A percentile compares a stretch with the other conserved stretches of the same genome.
Conservation (phyloP, 2,113 vertebrate species). For the Stegostoma tigrinum region DNA sequence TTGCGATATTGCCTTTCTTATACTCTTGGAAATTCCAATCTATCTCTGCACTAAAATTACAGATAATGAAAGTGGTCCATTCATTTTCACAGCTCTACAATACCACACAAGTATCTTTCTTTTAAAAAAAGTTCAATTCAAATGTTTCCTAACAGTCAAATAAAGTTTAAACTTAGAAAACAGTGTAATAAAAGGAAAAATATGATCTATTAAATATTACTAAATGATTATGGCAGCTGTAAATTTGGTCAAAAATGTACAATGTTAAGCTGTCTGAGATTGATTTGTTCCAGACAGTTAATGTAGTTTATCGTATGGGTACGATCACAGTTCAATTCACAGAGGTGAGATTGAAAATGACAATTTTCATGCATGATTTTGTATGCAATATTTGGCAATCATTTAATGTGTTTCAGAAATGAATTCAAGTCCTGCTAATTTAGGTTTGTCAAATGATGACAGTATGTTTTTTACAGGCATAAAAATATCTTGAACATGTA, state of each 20-base stretch:
- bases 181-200: neutral
- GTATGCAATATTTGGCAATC: neutral
- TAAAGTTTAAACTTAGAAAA: neutral
- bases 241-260: neutral
- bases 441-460: conserved; percentile 10
- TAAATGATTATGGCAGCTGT: neutral
- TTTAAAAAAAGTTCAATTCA: neutral
- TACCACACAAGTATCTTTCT: neutral
- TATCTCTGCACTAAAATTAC: neutral
- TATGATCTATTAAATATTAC: neutral
- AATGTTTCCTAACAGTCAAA: neutral
- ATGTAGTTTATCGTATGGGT: neutral
- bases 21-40: neutral
- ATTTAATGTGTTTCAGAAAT: neutral
- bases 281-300: neutral
- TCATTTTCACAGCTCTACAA: neutral
- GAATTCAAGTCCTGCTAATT: neutral
- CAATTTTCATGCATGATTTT: neutral
- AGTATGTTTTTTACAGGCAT: neutral
- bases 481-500: neutral
- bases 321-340: neutral
- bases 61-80: neutral
- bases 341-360: neutral
- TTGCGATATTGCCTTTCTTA: conserved; percentile 14
- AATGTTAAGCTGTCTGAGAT: neutral